Conservation (phyloP, 2,113 vertebrate species). For the Nanorana parkeri region DNA sequence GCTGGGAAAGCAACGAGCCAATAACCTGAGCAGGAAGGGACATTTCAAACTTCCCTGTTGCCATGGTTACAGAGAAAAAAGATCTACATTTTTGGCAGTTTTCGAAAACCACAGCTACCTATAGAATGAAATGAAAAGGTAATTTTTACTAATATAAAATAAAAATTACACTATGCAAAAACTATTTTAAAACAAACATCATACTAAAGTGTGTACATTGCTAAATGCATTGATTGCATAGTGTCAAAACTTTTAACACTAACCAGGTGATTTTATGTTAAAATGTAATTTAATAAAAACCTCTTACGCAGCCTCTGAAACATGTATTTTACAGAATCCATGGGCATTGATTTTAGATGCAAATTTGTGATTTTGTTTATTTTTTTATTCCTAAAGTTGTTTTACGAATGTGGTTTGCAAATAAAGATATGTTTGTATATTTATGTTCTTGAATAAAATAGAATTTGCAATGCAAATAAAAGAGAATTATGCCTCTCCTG, state of each 20-base stretch:
- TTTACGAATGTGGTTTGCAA: neutral
- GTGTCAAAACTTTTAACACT: neutral
- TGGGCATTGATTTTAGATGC: neutral
- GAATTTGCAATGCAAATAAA: constrained; percentile 4
- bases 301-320: neutral
- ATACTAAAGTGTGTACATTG: too few relatives aligned
- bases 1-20: too few relatives aligned
- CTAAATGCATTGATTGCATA: neutral
- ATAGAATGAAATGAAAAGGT: too few relatives aligned
- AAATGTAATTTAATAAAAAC: neutral
- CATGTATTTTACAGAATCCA: neutral
- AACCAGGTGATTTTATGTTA: neutral
- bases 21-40: too few relatives aligned
- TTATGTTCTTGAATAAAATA: constrained; percentile 10
- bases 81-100: neutral
- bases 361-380: neutral
- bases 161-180: too few relatives aligned
- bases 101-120: neutral
- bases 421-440: constrained; percentile 20
- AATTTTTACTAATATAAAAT: too few relatives aligned
- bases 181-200: too few relatives aligned
- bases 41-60: too few relatives aligned
- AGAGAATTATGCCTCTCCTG: constrained; percentile 18
- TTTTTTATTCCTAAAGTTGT: constrained; percentile 6
- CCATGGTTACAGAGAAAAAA: neutral